Conservation (phyloP, 2,797 vertebrate genomes). For the Heterohyrax brucei region DNA sequence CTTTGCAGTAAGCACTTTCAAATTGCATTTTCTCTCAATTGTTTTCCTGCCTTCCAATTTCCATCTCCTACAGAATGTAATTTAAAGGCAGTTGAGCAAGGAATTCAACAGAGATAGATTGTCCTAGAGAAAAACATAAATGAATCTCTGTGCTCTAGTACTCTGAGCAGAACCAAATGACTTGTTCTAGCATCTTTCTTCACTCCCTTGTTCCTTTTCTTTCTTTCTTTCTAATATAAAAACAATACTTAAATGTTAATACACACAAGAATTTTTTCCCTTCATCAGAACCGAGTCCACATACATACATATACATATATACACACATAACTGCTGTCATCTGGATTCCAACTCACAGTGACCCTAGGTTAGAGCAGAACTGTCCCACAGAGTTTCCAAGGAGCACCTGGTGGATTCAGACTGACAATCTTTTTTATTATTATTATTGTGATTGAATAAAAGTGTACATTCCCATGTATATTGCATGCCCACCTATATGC, state of each 20-base stretch:
- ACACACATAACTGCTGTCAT: too few species aligned
- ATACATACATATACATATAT: too few species aligned
- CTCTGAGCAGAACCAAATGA: conserved; percentile 30
- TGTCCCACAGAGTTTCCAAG: too few species aligned
- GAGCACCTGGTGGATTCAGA: too few species aligned
- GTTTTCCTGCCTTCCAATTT: background rate
- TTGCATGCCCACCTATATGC: too few species aligned
- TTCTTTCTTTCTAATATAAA: background rate
- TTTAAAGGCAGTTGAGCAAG: conserved; percentile 58
- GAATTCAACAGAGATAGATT: conserved; percentile 61
- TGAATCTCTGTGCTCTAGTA: background rate
- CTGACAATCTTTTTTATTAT: too few species aligned
- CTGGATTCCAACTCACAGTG: too few species aligned
- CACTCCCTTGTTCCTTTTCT: background rate
- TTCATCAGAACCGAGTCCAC: background rate
- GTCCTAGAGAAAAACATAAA: background rate
- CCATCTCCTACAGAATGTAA: conserved; percentile 5
- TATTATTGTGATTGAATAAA: too few species aligned
- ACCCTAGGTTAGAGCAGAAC: too few species aligned
- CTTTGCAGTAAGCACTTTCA: background rate
- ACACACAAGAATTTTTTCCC: background rate
- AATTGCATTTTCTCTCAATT: conserved; percentile 33
- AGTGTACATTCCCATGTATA: too few species aligned
- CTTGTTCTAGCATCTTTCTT: background rate
- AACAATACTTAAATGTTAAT: conserved; percentile 8